Conservation (phyloP, 2,797 vertebrate species). For the Coluber constrictor region DNA sequence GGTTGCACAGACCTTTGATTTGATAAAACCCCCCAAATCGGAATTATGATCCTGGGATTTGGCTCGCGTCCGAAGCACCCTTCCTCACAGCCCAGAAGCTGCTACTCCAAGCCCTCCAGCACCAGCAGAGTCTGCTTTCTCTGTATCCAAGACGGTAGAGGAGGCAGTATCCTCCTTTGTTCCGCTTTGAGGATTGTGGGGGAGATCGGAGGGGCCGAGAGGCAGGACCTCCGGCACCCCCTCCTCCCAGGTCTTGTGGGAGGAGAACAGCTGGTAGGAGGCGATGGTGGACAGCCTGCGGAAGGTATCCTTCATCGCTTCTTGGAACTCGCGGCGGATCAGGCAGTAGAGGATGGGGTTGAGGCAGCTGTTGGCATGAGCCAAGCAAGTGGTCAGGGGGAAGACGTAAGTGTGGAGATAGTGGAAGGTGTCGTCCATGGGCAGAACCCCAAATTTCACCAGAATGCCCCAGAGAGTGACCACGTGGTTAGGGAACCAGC, state of each 20-base stretch:
- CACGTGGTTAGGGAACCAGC: slow-evolving; percentile 83
- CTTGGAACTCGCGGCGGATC: slow-evolving; percentile 69
- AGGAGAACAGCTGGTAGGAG: slow-evolving; percentile 52
- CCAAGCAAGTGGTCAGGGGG: slow-evolving; percentile 78
- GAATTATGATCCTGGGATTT: not conserved
- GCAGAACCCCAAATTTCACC: slow-evolving; percentile 72
- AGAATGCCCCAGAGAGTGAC: slow-evolving; percentile 75
- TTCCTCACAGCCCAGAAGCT: not conserved
- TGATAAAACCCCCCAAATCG: not conserved
- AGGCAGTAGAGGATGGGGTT: slow-evolving; percentile 82
- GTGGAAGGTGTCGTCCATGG: slow-evolving; percentile 70
- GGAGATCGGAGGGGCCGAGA: slow-evolving; percentile 60
- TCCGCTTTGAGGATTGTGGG: slow-evolving; percentile 9
- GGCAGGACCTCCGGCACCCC: slow-evolving; percentile 53
- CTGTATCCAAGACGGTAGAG: slow-evolving; percentile 5
- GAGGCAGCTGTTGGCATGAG: slow-evolving; percentile 80
- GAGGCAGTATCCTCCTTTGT: not conserved
- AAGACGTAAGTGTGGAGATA: slow-evolving; percentile 74
- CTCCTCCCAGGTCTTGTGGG: slow-evolving; percentile 40
- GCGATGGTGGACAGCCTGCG: slow-evolving; percentile 56
- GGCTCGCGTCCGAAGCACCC: not conserved
- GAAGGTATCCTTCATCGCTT: slow-evolving; percentile 64
- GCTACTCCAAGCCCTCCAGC: not conserved
- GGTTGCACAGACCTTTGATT: not conserved
- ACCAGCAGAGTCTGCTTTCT: not conserved